A percentile compares a stretch with the other conserved stretches of the same genome.
Evolutionary conservation across 2,797 vertebrate species (phyloP).

Genomic region (Sternotherus odoratus): DNA sequence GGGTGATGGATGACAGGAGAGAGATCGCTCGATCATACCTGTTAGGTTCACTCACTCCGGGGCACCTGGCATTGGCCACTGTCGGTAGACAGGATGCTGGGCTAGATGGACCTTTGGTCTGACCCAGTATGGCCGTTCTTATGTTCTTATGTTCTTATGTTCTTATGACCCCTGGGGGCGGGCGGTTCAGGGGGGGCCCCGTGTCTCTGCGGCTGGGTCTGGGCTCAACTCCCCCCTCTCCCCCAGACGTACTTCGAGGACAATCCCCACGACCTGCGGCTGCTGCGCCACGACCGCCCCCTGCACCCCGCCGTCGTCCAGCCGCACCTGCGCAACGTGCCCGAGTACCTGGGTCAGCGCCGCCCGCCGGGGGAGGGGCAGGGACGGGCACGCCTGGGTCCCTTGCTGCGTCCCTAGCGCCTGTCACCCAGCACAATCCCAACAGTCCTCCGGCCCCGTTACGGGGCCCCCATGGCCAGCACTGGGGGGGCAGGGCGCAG

Average conservation of each 20-base stretch:
- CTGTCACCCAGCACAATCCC: neutral
- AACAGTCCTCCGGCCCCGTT: too few relatives aligned
- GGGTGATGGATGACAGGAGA: too few relatives aligned
- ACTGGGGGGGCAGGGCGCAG: too few relatives aligned
- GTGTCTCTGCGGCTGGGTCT: neutral
- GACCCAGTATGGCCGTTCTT: too few relatives aligned
- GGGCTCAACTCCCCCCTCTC: too few relatives aligned
- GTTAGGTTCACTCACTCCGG: too few relatives aligned
- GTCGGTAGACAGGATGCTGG: too few relatives aligned
- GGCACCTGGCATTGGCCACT: too few relatives aligned
- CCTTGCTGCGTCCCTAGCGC: neutral
- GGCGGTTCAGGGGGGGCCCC: neutral
- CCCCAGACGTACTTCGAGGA: slow-evolving; percentile 93
- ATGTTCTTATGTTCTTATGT: too few relatives aligned
- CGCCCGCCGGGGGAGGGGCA: rapidly evolving
- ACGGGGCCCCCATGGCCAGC: neutral
- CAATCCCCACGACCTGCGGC: slow-evolving; percentile 91
- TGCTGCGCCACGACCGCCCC: slow-evolving; percentile 92
- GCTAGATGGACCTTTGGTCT: too few relatives aligned
- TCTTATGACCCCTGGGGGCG: neutral
- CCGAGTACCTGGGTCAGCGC: slow-evolving; percentile 90
- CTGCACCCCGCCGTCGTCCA: slow-evolving; percentile 92
- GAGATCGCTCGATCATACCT: too few relatives aligned
- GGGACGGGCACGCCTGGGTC: too few relatives aligned
- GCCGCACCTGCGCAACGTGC: slow-evolving; percentile 91